Evolutionary conservation across 2,113 vertebrate genomes (phyloP), one percentile per base, ranked within the genome.

Genomic region (Lucifuga dentata): DNA sequence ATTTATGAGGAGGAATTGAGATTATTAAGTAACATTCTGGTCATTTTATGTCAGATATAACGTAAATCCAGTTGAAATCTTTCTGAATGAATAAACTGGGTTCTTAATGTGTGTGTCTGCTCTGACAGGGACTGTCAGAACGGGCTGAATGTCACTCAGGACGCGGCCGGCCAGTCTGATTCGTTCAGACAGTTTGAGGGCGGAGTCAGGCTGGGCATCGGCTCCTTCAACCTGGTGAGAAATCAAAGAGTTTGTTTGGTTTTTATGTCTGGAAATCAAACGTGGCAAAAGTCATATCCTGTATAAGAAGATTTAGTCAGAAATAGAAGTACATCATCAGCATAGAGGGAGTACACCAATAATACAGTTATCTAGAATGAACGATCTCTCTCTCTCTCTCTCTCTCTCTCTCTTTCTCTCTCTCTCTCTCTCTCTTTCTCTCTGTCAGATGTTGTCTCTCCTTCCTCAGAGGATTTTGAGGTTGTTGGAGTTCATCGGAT

Each of bases 401-500:
- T 38, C 23, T 52, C 49, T 40, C 36, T 38, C 36, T 57, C 36
- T 40, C 17, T 39, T 1, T 51, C 15, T 49, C 3, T 44, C 6
- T 44, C n/a, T 63, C 2, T 63, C 39, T 73, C 41, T 26, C 21
- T 41, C n/a, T 40, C 21, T 33, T 6, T 11, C 38, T 26, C 23
- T 36, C 11, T 68, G 26, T 20, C 84, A 99, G 97, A 98, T 99
- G 97, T 85, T 98, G 91, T 99, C 97, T 1, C 94, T 99, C 61
- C 92, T 98, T 61, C 97, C 97, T 71, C 95, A 94, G 85, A 94
- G 95, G 84, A 93, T 99, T 63, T 90, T 98, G 2, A 91, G 96
- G 80, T 89, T 99, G 85, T 40, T 99, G 81, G 97, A 99, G 89
- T 96, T 98, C 68, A 98, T 98, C 64, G 97, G 97, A 63, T 99